phyloP scores from a whole-genome alignment of 2,113 vertebrate species.

The Scalopus aquaticus region DNA sequence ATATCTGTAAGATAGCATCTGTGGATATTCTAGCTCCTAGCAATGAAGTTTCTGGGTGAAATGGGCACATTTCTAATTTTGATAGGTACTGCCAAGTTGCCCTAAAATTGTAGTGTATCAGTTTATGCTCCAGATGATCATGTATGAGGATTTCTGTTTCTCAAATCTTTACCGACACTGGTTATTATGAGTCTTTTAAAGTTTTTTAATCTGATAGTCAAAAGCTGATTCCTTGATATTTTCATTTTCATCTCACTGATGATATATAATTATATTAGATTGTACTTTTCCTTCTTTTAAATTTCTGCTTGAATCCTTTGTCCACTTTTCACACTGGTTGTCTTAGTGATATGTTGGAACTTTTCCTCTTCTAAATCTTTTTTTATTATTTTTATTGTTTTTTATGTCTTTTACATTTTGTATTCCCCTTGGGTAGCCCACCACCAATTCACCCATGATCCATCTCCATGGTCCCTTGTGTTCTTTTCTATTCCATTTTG shows the following conservation, averaged over 20 bases:
- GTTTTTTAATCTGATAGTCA: not conserved
- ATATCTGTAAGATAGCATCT: not conserved
- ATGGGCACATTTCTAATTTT: not conserved
- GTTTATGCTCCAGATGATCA: not conserved
- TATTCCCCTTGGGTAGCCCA: too few relatives aligned
- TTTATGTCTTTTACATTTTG: too few relatives aligned
- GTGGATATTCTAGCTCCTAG: too few relatives aligned
- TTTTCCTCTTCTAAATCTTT: not conserved
- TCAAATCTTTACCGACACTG: not conserved
- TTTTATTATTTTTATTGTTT: too few relatives aligned
- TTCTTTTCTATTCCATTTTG: too few relatives aligned
- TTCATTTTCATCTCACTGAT: conserved; percentile 3
- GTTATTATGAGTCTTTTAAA: not conserved
- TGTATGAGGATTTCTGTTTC: not conserved
- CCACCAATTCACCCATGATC: too few relatives aligned
- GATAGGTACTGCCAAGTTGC: not conserved
- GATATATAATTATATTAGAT: not conserved
- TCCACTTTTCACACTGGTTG: not conserved
- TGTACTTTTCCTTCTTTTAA: not conserved
- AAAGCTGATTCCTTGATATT: not conserved
- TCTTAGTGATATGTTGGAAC: not conserved
- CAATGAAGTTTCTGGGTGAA: not conserved
- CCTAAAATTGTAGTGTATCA: not conserved
- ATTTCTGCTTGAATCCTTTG: not conserved
- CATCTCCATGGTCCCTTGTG: too few relatives aligned